Base-by-base conservation (phyloP, 2,797 vertebrate genomes). In the Tenualosa ilisha region DNA sequence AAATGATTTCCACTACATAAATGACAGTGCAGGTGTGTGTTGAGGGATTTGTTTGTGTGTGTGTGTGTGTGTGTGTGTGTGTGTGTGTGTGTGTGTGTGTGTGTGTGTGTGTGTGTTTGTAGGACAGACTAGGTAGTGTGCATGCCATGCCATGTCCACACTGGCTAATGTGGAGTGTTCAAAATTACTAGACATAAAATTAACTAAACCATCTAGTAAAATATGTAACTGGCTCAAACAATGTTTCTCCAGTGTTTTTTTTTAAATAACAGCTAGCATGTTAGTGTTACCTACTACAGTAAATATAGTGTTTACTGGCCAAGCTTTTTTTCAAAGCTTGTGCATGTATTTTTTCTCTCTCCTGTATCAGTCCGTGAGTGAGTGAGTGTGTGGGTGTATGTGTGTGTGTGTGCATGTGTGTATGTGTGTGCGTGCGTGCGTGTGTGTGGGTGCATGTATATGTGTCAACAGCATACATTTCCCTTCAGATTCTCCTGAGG, bases 401-500 rank as follows among this genome's bases (percentile, higher is more conserved):
- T 61, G 15, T 61, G 2, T 61, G 22, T 65, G 63, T 31, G 63
- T 65, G n/a, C n/a, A n/a, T n/a, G n/a, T n/a, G n/a, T n/a, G n/a
- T n/a, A n/a, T n/a, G 37, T 40, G 68, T 20, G 68, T 72, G 65
- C 17, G 31, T 72, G 65, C 37, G 12, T 63, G n/a, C 13, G 26
- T 68, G 63, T 68, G 63, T 68, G 63, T 68, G 63, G 12, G 17
- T 46, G 56, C 8, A 22, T 24, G 82, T 68, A 9, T 31, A 26
- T 68, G 63, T 72, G 65, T 72, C 4, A 26, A 72, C 26, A 24
- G 59, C n/a, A n/a, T 9, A 72, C 65, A 72, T 72, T 68, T 50
- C 26, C 43, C 12, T 50, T 83, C 68, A 43, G 20, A 17, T 9
- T 91, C 0, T 88, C 86, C 89, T 91, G 22, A 95, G 90, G 84